These are phyloP conservation scores for Sogatella furcifera DNA, from an alignment of 1,140 invertebrate species.

Conservation along the genomic window DNA sequence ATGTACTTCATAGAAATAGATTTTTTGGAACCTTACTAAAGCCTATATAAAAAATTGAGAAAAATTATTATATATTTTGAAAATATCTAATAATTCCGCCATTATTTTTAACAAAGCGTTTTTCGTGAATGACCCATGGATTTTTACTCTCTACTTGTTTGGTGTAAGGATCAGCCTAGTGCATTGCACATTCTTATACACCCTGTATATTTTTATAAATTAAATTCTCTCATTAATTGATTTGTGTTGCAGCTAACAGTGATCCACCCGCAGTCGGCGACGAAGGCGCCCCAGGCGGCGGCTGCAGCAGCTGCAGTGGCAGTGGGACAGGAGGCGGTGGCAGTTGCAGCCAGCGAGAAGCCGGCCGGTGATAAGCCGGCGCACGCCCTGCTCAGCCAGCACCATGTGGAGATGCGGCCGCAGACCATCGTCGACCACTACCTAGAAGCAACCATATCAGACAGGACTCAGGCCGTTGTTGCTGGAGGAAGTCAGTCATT, in stretches of 20 bases:
- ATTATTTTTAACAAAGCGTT: too few species aligned
- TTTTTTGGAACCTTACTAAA: too few species aligned
- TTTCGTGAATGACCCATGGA: too few species aligned
- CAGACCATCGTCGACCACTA: slow-evolving; percentile 34
- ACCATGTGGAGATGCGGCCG: slow-evolving; percentile 39
- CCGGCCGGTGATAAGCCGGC: slow-evolving; percentile 26
- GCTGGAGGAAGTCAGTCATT: slow-evolving; percentile 26
- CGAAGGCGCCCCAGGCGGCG: slow-evolving; percentile 8
- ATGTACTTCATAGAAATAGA: too few species aligned
- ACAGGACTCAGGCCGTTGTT: slow-evolving; percentile 26
- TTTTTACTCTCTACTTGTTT: too few species aligned
- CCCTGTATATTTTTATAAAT: too few species aligned
- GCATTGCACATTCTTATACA: too few species aligned
- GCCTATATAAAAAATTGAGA: too few species aligned
- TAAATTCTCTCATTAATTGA: too few species aligned
- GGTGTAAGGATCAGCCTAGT: too few species aligned
- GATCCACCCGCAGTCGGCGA: slow-evolving; percentile 52
- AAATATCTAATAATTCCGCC: too few species aligned
- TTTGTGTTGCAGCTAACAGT: slow-evolving; percentile 55
- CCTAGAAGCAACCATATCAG: slow-evolving; percentile 26
- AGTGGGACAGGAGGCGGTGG: slow-evolving; percentile 9
- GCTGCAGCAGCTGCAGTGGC: not conserved
- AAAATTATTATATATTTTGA: too few species aligned
- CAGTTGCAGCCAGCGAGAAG: not conserved
- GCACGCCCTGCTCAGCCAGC: slow-evolving; percentile 48